A percentile compares a stretch with the other conserved stretches of the same genome.
phyloP scores from a whole-genome alignment of 23 tunicate genomes.

The Aplidium turbinatum region DNA sequence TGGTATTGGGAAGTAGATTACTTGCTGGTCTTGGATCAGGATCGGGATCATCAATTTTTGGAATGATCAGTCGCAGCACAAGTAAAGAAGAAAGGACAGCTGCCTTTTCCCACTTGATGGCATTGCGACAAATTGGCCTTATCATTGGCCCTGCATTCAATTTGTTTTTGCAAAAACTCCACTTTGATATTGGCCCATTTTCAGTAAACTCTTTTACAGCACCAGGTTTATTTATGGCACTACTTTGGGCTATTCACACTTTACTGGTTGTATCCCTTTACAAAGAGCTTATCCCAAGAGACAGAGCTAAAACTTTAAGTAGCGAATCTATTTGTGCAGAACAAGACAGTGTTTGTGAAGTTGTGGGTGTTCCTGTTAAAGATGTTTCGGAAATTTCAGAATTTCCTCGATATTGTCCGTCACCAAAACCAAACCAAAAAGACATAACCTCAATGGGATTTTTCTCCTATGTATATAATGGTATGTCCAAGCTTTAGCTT shows the following conservation, averaged over 20 bases:
- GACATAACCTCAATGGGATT: conserved; percentile 11
- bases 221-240: conserved; percentile 84
- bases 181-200: conserved; percentile 67
- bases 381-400: too few relatives aligned
- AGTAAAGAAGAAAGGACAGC: conserved; percentile 70
- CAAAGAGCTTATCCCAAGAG: too few relatives aligned
- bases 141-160: conserved; percentile 85
- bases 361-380: too few relatives aligned
- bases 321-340: too few relatives aligned
- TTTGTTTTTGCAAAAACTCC: conserved; percentile 44
- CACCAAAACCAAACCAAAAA: too few relatives aligned
- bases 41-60: conserved; percentile 82
- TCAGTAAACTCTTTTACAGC: conserved; percentile 49
- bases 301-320: too few relatives aligned
- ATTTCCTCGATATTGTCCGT: too few relatives aligned
- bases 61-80: conserved; percentile 64
- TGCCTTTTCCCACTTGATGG: conserved; percentile 71
- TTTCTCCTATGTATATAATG: conserved; percentile 23
- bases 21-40: conserved; percentile 90
- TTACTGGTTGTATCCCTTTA: conserved; percentile 40
- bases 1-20: conserved; percentile 68
- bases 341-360: too few relatives aligned
- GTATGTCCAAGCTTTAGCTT: too few relatives aligned
- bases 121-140: conserved; percentile 81
- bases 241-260: conserved; percentile 58